Conservation (phyloP, 1,140 invertebrate genomes). For the Lethrus apterus region DNA sequence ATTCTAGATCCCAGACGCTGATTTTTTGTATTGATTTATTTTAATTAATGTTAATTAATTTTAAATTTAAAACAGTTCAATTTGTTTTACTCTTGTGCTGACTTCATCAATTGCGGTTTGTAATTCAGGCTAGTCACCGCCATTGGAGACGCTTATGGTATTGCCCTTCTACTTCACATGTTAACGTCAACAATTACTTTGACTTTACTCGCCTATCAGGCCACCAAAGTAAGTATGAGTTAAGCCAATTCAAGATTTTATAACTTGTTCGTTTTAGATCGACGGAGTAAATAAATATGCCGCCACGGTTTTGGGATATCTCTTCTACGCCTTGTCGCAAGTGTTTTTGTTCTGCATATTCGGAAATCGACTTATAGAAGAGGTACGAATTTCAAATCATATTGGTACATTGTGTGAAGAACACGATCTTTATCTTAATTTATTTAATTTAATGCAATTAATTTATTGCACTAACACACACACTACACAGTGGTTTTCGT, state of each 20-base stretch:
- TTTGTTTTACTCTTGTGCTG: no score
- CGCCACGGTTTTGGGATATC: conserved; percentile 66
- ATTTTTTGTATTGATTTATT: background rate
- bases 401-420: background rate
- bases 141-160: conserved; percentile 73
- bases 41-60: background rate
- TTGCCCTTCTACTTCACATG: conserved; percentile 73
- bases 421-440: no score
- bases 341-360: conserved; percentile 81
- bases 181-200: conserved; percentile 72
- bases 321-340: conserved; percentile 69
- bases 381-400: conserved; percentile 48
- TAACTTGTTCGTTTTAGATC: conserved; percentile 47
- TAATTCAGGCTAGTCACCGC: conserved; percentile 66
- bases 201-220: conserved; percentile 74
- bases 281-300: conserved; percentile 66
- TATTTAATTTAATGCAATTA: no score
- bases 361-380: conserved; percentile 76
- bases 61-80: conserved; percentile 3
- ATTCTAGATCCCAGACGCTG: background rate
- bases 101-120: no score
- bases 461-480: no score
- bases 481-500: no score
- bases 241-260: background rate
- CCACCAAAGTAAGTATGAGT: conserved; percentile 58